Conservation (phyloP, 2,113 vertebrate genomes). For the Brevimyrus niger region DNA sequence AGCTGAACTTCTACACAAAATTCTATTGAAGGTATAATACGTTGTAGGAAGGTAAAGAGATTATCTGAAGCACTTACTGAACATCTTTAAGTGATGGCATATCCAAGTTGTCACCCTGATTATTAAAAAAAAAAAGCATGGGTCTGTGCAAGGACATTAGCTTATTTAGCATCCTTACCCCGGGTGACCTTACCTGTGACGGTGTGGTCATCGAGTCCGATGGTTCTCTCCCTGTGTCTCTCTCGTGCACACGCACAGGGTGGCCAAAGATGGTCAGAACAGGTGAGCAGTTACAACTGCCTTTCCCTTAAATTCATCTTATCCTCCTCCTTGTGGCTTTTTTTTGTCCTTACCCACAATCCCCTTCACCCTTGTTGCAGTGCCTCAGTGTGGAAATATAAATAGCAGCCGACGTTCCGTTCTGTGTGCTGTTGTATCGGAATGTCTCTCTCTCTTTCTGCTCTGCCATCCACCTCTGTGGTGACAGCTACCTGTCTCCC, state of each 20-base stretch:
- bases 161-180: not conserved
- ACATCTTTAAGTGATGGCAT: not conserved
- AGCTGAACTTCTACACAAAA: not conserved
- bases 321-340: not conserved
- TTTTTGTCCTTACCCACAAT: no score
- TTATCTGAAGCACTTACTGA: not conserved
- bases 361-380: not conserved
- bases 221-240: not conserved
- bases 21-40: not conserved
- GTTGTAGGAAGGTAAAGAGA: not conserved
- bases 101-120: not conserved
- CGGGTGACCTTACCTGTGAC: not conserved
- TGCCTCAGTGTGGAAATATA: not conserved
- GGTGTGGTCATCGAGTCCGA: not conserved
- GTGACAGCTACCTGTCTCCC: not conserved
- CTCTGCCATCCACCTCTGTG: not conserved
- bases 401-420: not conserved
- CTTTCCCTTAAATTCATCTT: not conserved
- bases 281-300: slow-evolving; percentile 1
- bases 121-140: not conserved
- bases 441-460: not conserved
- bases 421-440: not conserved
- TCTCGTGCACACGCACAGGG: not conserved
- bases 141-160: not conserved
- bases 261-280: not conserved